Conservation (phyloP, 1,140 invertebrate genomes). For the Drosophila kohkoa region DNA sequence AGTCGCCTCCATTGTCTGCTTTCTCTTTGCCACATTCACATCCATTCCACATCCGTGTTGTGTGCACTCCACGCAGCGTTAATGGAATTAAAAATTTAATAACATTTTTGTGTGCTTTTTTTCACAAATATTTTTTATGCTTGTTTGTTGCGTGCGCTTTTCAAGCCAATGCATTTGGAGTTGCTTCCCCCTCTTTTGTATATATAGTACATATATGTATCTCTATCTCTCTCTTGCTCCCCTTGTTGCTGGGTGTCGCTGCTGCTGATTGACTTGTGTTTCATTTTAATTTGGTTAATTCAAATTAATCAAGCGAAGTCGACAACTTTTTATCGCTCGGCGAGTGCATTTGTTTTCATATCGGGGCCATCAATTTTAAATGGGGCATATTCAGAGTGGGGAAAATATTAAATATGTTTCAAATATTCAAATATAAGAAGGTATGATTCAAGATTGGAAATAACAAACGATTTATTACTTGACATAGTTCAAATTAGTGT, state of each 20-base stretch:
- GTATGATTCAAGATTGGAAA: too few relatives aligned
- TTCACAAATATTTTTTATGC: constrained; percentile 16
- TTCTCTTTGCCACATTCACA: neutral
- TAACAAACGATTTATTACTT: too few relatives aligned
- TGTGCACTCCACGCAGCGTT: constrained; percentile 34
- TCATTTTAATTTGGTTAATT: constrained; percentile 78
- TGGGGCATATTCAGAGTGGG: neutral
- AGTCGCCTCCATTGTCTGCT: constrained; percentile 19
- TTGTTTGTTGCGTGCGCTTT: constrained; percentile 46
- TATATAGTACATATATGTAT: neutral
- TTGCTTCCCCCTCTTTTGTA: neutral
- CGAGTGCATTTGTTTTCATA: constrained; percentile 51
- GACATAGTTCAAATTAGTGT: too few relatives aligned
- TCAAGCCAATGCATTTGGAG: constrained; percentile 37
- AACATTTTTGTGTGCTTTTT: constrained; percentile 19
- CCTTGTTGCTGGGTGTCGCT: constrained; percentile 42
- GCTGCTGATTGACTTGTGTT: constrained; percentile 67
- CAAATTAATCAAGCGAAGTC: constrained; percentile 74
- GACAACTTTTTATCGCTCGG: constrained; percentile 43
- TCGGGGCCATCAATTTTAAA: neutral
- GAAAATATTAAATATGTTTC: neutral
- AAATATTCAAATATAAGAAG: too few relatives aligned
- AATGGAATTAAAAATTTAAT: constrained; percentile 61
- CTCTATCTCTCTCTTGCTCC: neutral
- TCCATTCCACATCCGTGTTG: constrained; percentile 28